Base-by-base conservation (phyloP, 1,140 invertebrate species). In the Bilobella aurantiaca region DNA sequence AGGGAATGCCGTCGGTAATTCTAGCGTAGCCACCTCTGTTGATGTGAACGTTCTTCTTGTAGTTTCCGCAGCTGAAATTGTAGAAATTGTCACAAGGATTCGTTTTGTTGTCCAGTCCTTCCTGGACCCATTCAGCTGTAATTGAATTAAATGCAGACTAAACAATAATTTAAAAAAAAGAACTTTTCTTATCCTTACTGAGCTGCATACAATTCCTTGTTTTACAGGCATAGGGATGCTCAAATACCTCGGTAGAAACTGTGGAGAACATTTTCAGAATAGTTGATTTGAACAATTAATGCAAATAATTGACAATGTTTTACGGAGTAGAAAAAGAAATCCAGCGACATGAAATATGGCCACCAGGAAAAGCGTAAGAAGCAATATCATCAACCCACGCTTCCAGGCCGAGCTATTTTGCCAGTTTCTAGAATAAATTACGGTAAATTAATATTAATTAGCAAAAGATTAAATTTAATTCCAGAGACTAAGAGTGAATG, bases 1-100 rank as follows among this genome's bases (percentile, higher is more conserved):
- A 47, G 5, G 63, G 59, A 37, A 65, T 62, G 8, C 32, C 56
- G 3, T 37, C 27, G 32, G 34, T 1, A 57, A 53, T 56, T 29
- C 28, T 29, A 27, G 18, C 42, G 56, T 58, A 21, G n/a, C n/a
- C n/a, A n/a, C n/a, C n/a, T n/a, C n/a, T n/a, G n/a, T n/a, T n/a
- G n/a, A n/a, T n/a, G n/a, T n/a, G n/a, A n/a, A n/a, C n/a, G n/a
- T 63, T 16, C 5, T 30, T 21, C 23, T 21, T 16, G 61, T 90
- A 94, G 0, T 86, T 85, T 1, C 91, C 91, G 73, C 90, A 92
- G 0, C 90, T 88, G 74, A 84, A 93, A 77, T 91, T 87, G 78
- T 91, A 93, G 78, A 93, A 93, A 75, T 94, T 87, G n/a, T 83
- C 82, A 76, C 91, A 94, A 12, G 91, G 91, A 75, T 91, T 84